These are phyloP conservation scores for Muscicapa striata DNA, from an alignment of 2,797 vertebrate species.

Conservation along the genomic window DNA sequence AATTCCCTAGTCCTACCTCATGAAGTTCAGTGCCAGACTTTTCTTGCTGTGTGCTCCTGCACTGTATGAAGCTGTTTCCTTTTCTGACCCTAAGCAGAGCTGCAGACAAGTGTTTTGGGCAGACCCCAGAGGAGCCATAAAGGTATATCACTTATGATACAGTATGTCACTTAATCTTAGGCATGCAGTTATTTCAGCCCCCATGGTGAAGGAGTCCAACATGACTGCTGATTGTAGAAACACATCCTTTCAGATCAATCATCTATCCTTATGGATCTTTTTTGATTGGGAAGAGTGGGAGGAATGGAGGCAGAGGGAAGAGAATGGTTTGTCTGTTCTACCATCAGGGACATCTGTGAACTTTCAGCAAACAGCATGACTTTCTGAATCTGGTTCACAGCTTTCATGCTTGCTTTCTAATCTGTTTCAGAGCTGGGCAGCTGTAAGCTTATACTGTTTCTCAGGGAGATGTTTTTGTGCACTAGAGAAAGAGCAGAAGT, in stretches of 20 bases:
- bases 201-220: background rate
- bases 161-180: conserved; percentile 1
- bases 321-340: conserved; percentile 4
- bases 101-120: conserved; percentile 38
- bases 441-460: conserved; percentile 3
- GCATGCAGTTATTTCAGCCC: conserved; percentile 15
- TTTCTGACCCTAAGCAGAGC: conserved; percentile 41
- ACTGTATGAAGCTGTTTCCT: conserved; percentile 38
- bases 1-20: conserved; percentile 61
- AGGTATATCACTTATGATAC: conserved; percentile 36
- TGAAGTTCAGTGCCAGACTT: conserved; percentile 54
- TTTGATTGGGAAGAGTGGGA: background rate
- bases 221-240: background rate
- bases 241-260: background rate
- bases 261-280: background rate
- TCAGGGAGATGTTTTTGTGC: background rate
- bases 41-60: background rate
- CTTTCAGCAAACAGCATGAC: background rate
- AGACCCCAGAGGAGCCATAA: background rate
- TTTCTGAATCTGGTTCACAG: conserved; percentile 19
- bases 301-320: background rate
- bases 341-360: background rate
- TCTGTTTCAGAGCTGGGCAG: conserved; percentile 7
- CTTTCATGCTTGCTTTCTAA: conserved; percentile 20
- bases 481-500: background rate